Conservation (phyloP, 2,888 invertebrate species). For the Drosophila paranaensis region DNA sequence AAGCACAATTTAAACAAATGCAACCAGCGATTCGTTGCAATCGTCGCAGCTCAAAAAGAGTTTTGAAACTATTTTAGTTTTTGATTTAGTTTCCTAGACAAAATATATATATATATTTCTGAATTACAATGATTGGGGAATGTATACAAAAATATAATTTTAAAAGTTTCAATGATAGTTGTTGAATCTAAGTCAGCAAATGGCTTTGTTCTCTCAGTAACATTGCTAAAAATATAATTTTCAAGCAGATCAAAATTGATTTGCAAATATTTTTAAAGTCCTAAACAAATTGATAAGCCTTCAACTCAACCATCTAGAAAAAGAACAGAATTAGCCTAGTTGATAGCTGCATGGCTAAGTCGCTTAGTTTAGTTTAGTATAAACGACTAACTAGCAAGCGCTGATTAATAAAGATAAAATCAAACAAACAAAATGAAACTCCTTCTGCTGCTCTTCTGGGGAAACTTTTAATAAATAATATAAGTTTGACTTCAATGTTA, state of each 20-base stretch:
- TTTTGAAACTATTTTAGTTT: not conserved
- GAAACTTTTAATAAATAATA: not conserved
- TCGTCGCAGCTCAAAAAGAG: conserved; percentile 14
- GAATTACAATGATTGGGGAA: too few relatives aligned
- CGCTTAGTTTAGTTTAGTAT: too few relatives aligned
- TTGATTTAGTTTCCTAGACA: too few relatives aligned
- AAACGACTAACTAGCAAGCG: too few relatives aligned
- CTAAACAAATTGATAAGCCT: too few relatives aligned
- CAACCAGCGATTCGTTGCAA: conserved; percentile 4
- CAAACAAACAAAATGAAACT: too few relatives aligned
- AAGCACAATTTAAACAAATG: conserved; percentile 38
- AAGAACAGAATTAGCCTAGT: too few relatives aligned
- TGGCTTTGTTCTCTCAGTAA: not conserved
- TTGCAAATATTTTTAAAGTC: too few relatives aligned
- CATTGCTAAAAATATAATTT: not conserved
- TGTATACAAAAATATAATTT: not conserved
- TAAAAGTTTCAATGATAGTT: not conserved
- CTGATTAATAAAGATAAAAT: too few relatives aligned
- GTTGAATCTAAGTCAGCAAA: too few relatives aligned
- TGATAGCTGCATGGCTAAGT: too few relatives aligned
- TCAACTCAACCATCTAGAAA: too few relatives aligned
- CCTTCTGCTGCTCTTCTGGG: not conserved
- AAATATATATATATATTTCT: not conserved
- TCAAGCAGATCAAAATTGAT: not conserved
- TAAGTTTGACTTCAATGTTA: not conserved